Percentiles rank a stretch among this genome's conserved stretches.
Conservation (phyloP, 2,888 invertebrate genomes). For the Spialia ferax region DNA sequence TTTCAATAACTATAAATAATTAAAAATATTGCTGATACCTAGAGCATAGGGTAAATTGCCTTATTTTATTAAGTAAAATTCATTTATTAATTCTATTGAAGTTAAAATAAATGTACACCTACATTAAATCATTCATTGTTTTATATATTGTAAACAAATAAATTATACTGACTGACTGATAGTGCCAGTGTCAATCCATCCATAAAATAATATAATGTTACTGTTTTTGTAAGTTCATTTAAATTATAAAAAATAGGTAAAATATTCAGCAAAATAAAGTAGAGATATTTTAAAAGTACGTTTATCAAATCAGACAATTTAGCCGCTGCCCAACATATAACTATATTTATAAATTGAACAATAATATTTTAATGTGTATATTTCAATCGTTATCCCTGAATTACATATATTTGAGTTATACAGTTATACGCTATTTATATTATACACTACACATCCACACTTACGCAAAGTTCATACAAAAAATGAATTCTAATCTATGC, state of each 20-base stretch:
- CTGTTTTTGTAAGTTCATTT: no score
- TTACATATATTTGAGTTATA: constrained; percentile 13
- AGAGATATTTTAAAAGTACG: no score
- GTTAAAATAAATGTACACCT: background rate
- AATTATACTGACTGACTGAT: background rate
- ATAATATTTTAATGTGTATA: constrained; percentile 12
- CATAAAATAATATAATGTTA: no score
- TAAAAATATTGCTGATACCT: background rate
- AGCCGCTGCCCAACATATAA: background rate
- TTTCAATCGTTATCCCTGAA: constrained; percentile 8
- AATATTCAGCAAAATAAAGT: no score
- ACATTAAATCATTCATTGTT: no score
- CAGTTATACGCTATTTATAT: constrained; percentile 6
- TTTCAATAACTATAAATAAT: constrained; percentile 1
- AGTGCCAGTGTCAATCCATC: background rate
- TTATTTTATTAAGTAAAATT: background rate
- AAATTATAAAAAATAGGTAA: background rate
- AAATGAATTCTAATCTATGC: constrained; percentile 31
- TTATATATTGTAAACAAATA: background rate
- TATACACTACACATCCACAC: constrained; percentile 34
- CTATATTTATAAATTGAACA: background rate
- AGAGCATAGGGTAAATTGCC: constrained; percentile 4
- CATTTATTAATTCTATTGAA: background rate
- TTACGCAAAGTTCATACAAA: constrained; percentile 36
- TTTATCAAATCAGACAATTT: background rate